Conservation (phyloP, 1,140 invertebrate species). For the Orchestia grillus region DNA sequence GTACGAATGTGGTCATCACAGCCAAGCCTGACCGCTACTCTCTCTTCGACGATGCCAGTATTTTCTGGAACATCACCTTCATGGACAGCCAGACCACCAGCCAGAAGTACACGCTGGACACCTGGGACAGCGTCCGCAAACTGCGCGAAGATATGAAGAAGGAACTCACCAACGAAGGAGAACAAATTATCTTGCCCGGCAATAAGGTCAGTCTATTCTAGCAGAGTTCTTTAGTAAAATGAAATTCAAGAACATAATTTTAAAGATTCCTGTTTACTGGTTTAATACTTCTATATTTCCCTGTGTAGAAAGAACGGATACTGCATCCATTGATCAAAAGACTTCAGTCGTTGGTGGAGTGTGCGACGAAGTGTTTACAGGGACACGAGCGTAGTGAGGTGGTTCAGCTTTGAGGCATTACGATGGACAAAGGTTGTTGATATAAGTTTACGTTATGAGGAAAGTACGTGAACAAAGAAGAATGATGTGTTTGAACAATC, state of each 20-base stretch:
- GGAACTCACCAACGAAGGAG: conserved; percentile 5
- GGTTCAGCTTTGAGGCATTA: too few relatives aligned
- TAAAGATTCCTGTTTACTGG: too few relatives aligned
- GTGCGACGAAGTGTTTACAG: too few relatives aligned
- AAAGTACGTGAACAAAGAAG: too few relatives aligned
- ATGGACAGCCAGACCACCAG: neutral
- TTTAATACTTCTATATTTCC: neutral
- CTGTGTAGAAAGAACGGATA: neutral
- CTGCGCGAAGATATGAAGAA: neutral
- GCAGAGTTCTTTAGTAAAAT: neutral
- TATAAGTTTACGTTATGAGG: too few relatives aligned
- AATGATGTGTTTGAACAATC: too few relatives aligned
- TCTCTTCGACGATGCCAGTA: neutral
- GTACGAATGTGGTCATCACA: neutral
- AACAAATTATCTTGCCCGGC: neutral
- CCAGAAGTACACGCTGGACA: neutral
- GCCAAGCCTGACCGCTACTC: conserved; percentile 13
- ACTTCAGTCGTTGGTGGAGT: too few relatives aligned
- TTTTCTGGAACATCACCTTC: conserved; percentile 27
- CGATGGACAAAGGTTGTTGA: too few relatives aligned
- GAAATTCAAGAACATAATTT: neutral
- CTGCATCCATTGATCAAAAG: neutral
- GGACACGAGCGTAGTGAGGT: too few relatives aligned
- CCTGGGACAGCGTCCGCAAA: conserved; percentile 13
- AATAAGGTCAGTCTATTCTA: neutral